Base-by-base conservation (phyloP, 1,140 invertebrate genomes). In the Drosophila kikkawai region DNA sequence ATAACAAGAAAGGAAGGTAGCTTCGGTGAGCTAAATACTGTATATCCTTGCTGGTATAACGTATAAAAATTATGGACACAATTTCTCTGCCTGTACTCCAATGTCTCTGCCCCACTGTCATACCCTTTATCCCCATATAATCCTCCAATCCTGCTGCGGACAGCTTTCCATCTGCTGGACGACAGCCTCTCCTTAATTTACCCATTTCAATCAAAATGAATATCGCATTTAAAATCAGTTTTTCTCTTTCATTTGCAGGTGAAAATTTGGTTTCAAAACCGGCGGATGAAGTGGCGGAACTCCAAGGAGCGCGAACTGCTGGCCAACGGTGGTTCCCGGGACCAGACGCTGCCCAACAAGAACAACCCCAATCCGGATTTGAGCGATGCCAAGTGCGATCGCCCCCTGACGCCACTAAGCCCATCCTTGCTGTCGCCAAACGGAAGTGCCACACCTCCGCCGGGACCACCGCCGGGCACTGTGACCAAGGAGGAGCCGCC, bases 231-330 rank as follows among this genome's bases (percentile, higher is more conserved):
- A 9, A 37, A 47, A 34, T 37, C 17, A 12, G 51, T 53, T 45
- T 84, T 12, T 71, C 59, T 55, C 36, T 79, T 84, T 90, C 79
- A 92, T 83, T 95, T 94, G 15, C 94, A 98, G 97, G 97, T 98
- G 66, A 98, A 98, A 94, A 98, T 98, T 70, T 98, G 97, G 98
- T 98, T 98, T 93, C 97, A 99, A 95, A 99, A 98, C 92, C 95
- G 98, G 1, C 95, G 98, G 55, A 99, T 98, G 97, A 99, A 99
- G 93, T 99, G 98, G 98, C 94, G 98, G 9, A 99, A 99, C 93
- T 98, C 97, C 9, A 99, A 99, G 93, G 98, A 99, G 93, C 94
- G 98, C 17, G 98, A 99, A 93, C 94, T 99, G 1, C 93, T 99
- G 48, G 98, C 98, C 5, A 96, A 95, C 19, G 98, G 98, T 0